Evolutionary conservation across 2,113 vertebrate genomes (phyloP).

Genomic region (Chiloscyllium plagiosum): DNA sequence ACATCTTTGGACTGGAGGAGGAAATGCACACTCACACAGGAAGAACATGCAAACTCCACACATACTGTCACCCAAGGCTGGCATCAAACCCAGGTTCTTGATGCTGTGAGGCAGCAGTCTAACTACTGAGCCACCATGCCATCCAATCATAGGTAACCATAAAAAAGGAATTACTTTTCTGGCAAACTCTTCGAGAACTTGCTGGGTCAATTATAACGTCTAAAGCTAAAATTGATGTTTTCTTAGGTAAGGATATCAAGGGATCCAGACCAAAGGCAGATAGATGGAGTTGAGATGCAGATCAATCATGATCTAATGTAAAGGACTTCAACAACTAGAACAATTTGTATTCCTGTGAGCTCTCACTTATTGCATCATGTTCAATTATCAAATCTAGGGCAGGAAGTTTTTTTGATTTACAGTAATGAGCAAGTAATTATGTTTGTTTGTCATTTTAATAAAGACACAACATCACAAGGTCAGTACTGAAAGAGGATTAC

Average conservation of each 20-base stretch:
- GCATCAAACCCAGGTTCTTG: no score
- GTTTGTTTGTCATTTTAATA: not conserved
- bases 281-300: not conserved
- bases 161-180: not conserved
- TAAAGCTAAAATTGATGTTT: not conserved
- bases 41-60: no score
- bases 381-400: not conserved
- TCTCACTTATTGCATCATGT: not conserved
- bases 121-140: no score
- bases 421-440: not conserved
- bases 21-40: no score
- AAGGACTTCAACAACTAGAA: not conserved
- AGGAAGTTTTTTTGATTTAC: not conserved
- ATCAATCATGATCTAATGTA: not conserved
- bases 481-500: not conserved
- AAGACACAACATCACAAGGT: not conserved
- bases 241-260: not conserved
- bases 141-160: no score
- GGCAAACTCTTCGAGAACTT: not conserved
- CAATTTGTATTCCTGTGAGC: not conserved
- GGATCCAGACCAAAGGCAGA: not conserved
- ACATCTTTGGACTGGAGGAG: no score
- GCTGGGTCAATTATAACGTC: not conserved
- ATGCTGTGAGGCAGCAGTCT: no score
- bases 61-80: no score